Evolutionary conservation across 2,113 vertebrate species (phyloP).

Genomic region (Stegastes partitus): DNA sequence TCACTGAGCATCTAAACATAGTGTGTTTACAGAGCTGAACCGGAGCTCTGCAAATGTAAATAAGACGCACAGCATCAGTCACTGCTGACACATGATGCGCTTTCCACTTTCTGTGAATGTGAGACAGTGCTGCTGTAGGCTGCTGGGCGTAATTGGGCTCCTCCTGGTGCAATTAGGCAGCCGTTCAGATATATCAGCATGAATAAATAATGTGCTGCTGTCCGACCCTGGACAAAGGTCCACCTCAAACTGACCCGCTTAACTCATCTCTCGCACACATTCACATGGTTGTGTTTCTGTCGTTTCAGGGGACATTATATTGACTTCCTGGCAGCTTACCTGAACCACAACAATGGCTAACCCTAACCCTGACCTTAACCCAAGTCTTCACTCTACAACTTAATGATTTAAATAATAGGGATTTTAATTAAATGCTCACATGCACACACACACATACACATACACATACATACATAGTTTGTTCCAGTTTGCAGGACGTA

Average conservation of each 20-base stretch:
- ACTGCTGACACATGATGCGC: slow-evolving; percentile 53
- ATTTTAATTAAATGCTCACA: not conserved
- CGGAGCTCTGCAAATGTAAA: slow-evolving; percentile 65
- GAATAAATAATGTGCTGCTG: slow-evolving; percentile 70
- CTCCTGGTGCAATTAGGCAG: slow-evolving; percentile 70
- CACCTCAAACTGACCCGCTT: slow-evolving; percentile 61
- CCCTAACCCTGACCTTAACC: not conserved
- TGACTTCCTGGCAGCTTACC: not conserved
- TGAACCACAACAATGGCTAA: not conserved
- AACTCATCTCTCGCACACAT: slow-evolving; percentile 22
- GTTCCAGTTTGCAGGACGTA: not conserved
- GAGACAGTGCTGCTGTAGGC: slow-evolving; percentile 33
- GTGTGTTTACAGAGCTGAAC: slow-evolving; percentile 46
- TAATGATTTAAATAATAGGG: not conserved
- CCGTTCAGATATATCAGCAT: slow-evolving; percentile 62
- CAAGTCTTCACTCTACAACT: not conserved
- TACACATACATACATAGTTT: not conserved
- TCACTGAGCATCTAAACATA: not conserved
- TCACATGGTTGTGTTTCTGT: slow-evolving; percentile 1
- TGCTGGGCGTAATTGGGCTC: slow-evolving; percentile 56
- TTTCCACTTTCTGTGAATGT: slow-evolving; percentile 54
- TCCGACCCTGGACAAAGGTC: slow-evolving; percentile 66
- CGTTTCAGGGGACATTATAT: not conserved
- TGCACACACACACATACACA: not conserved
- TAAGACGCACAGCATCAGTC: slow-evolving; percentile 61